phyloP scores from a whole-genome alignment of 2,888 invertebrate species.

The Agrochola circellaris region DNA sequence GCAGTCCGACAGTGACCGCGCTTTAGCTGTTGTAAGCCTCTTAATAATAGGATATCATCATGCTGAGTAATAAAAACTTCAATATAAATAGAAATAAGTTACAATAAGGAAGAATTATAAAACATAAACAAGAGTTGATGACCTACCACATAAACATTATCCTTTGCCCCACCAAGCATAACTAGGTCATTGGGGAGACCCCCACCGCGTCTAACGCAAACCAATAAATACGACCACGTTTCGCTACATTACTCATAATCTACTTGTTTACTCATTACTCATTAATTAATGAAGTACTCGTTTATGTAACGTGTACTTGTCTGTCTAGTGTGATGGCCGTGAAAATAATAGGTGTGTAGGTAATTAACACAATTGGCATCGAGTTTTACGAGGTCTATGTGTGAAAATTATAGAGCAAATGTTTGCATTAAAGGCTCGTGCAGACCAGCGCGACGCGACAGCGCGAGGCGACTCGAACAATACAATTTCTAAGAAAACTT shows the following conservation, averaged over 20 bases:
- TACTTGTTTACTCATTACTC: constrained; percentile 21
- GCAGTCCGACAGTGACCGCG: too few species aligned
- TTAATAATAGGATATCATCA: neutral
- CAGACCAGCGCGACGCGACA: too few species aligned
- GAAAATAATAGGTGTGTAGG: constrained; percentile 13
- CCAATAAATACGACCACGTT: constrained; percentile 8
- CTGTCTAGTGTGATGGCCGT: constrained; percentile 15
- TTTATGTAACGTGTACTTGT: constrained; percentile 31
- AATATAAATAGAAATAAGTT: neutral
- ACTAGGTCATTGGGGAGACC: constrained; percentile 36
- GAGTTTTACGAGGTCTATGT: constrained; percentile 7
- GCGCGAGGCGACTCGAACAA: too few species aligned
- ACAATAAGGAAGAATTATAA: constrained; percentile 11
- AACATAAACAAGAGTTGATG: constrained; percentile 11
- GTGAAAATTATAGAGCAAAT: neutral
- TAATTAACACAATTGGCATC: constrained; percentile 27
- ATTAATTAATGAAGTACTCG: constrained; percentile 18
- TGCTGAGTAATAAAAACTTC: neutral
- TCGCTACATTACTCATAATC: constrained; percentile 5
- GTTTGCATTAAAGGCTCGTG: too few species aligned
- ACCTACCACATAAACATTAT: constrained; percentile 27
- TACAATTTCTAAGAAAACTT: too few species aligned
- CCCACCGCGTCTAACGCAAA: constrained; percentile 12
- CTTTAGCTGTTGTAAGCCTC: too few species aligned
- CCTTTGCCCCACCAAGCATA: constrained; percentile 16